A percentile compares a stretch with the other conserved stretches of the same genome.
These are phyloP conservation scores for Drepana falcataria DNA, from an alignment of 2,888 invertebrate genomes.

Conservation along the genomic window DNA sequence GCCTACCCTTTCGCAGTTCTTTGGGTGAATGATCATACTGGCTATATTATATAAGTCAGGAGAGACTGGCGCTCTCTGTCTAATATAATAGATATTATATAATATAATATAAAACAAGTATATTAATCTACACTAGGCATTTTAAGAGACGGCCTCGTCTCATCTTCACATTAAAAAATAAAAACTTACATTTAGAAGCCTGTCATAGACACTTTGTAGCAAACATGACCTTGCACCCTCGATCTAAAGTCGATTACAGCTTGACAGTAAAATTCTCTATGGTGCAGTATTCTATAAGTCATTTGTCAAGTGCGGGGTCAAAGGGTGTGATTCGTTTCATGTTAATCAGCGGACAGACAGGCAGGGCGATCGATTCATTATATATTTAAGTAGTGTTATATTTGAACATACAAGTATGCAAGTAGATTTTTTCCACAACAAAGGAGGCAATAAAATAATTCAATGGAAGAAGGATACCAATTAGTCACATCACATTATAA, in stretches of 20 bases:
- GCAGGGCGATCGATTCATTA: constrained; percentile 56
- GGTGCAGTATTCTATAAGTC: constrained; percentile 42
- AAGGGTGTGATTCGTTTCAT: constrained; percentile 56
- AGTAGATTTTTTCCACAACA: neutral
- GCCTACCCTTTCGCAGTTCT: too few relatives aligned
- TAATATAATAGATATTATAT: too few relatives aligned
- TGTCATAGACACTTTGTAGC: too few relatives aligned
- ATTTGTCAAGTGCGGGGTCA: constrained; percentile 63
- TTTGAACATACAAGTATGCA: constrained; percentile 10
- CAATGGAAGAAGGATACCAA: constrained; percentile 44
- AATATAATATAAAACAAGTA: too few relatives aligned
- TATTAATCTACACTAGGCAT: too few relatives aligned
- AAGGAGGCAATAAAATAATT: too few relatives aligned
- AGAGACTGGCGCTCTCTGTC: too few relatives aligned
- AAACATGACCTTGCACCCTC: neutral
- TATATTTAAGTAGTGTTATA: constrained; percentile 25
- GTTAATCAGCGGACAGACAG: constrained; percentile 56
- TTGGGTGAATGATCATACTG: too few relatives aligned
- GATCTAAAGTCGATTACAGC: constrained; percentile 15
- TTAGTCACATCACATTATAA: constrained; percentile 63
- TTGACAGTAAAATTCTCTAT: constrained; percentile 15
- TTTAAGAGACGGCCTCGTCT: too few relatives aligned
- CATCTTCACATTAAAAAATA: neutral
- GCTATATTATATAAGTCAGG: too few relatives aligned
- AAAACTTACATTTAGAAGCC: neutral